Conservation (phyloP, 2,797 vertebrate genomes). For the Neosilurus mollespiculum region DNA sequence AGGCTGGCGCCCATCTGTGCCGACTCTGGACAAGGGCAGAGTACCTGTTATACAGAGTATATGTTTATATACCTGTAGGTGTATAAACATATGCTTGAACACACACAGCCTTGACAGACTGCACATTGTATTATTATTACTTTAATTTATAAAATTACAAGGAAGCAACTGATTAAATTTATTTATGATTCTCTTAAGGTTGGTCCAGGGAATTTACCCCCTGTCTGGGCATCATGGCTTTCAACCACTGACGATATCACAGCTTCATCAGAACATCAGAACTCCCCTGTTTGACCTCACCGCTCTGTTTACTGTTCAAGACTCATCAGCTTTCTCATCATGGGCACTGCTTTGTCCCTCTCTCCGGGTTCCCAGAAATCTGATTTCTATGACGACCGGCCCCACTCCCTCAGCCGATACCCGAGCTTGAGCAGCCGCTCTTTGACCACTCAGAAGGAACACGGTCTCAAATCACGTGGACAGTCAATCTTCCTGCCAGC, state of each 20-base stretch:
- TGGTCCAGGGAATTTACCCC: slow-evolving; percentile 36
- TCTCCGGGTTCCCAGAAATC: slow-evolving; percentile 76
- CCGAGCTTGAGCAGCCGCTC: slow-evolving; percentile 75
- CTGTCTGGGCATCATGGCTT: slow-evolving; percentile 44
- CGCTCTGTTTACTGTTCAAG: slow-evolving; percentile 28
- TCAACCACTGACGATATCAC: slow-evolving; percentile 41
- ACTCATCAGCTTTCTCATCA: slow-evolving; percentile 56
- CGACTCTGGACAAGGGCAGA: too few species aligned
- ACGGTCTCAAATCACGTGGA: slow-evolving; percentile 67
- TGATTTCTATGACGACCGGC: slow-evolving; percentile 73
- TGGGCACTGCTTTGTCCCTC: slow-evolving; percentile 81
- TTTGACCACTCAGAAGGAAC: slow-evolving; percentile 74
- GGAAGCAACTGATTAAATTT: background rate
- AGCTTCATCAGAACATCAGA: slow-evolving; percentile 18
- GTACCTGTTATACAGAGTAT: too few species aligned
- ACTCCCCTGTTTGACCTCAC: slow-evolving; percentile 20
- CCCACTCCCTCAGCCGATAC: slow-evolving; percentile 75
- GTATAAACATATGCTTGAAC: background rate
- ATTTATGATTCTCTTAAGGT: slow-evolving; percentile 33
- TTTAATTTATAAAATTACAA: background rate
- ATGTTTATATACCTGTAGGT: too few species aligned
- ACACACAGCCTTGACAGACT: background rate
- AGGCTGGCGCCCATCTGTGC: too few species aligned
- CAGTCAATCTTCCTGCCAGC: slow-evolving; percentile 80
- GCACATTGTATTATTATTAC: background rate